phyloP scores from a whole-genome alignment of 2,888 invertebrate species.

The Sycophila texana region DNA sequence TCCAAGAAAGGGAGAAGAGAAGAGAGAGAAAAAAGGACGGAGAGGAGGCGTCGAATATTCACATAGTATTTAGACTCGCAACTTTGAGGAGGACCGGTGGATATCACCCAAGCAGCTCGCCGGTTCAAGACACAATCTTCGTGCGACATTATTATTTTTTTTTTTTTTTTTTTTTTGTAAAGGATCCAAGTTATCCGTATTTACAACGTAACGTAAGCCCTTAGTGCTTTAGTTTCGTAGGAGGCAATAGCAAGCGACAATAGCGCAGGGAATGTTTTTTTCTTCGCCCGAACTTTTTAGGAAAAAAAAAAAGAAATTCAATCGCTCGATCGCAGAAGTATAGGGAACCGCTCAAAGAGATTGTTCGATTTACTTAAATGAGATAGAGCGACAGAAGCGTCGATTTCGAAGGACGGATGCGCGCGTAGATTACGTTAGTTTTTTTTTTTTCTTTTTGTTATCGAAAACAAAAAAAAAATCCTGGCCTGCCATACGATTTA shows the following conservation, averaged over 20 bases:
- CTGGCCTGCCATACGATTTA: conserved; percentile 71
- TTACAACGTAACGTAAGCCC: too few relatives aligned
- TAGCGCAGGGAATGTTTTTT: too few relatives aligned
- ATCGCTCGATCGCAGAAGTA: neutral
- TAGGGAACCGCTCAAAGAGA: conserved; percentile 62
- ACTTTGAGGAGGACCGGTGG: conserved; percentile 37
- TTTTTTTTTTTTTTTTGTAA: too few relatives aligned
- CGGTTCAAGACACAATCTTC: conserved; percentile 15
- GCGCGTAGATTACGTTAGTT: conserved; percentile 6
- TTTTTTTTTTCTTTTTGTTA: conserved; percentile 61
- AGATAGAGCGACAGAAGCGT: neutral
- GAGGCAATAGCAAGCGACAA: too few relatives aligned
- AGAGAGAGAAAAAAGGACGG: conserved; percentile 43
- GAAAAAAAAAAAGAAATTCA: conserved; percentile 1
- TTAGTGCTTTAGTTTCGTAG: too few relatives aligned
- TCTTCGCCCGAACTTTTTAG: neutral
- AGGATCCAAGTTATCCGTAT: too few relatives aligned
- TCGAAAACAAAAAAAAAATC: conserved; percentile 54
- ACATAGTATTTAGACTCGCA: conserved; percentile 25
- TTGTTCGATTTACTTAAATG: conserved; percentile 70
- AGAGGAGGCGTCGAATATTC: conserved; percentile 16
- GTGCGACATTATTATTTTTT: neutral
- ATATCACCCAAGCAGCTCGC: conserved; percentile 14
- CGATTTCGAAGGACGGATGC: conserved; percentile 7
- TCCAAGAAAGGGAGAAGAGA: conserved; percentile 29